Conservation (phyloP, 1,140 invertebrate species). For the Nasonia longicornis region DNA sequence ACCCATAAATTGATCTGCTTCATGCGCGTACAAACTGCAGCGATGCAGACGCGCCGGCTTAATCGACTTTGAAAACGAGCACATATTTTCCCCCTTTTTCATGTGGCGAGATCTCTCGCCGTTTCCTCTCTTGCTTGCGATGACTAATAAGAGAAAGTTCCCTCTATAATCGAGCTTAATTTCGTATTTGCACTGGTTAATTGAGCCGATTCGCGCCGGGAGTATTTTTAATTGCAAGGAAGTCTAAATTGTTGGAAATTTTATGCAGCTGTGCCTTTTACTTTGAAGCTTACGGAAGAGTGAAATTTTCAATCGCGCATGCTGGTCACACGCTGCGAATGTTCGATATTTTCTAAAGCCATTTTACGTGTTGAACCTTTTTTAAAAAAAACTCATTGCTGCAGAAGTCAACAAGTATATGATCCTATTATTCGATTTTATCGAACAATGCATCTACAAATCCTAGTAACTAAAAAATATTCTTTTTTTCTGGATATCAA, state of each 20-base stretch:
- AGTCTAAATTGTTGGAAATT: constrained; percentile 1
- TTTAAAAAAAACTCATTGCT: too few species aligned
- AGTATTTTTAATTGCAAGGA: constrained; percentile 14
- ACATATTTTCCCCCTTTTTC: neutral
- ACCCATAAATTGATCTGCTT: constrained; percentile 11
- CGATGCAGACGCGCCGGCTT: neutral
- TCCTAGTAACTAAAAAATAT: neutral
- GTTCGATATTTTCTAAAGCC: too few species aligned
- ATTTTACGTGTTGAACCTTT: too few species aligned
- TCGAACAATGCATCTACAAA: too few species aligned
- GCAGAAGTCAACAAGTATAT: too few species aligned
- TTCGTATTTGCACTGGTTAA: constrained; percentile 16
- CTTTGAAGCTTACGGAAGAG: neutral
- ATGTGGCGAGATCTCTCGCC: neutral
- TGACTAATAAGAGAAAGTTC: constrained; percentile 22
- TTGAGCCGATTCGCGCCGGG: constrained; percentile 11
- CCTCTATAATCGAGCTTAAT: neutral
- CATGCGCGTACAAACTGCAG: neutral
- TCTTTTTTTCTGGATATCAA: neutral
- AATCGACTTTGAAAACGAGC: constrained; percentile 18
- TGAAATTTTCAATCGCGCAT: neutral
- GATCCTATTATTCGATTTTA: too few species aligned
- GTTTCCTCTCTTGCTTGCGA: neutral
- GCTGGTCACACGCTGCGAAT: too few species aligned
- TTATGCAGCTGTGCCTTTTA: constrained; percentile 4